Percentiles rank a stretch among this genome's conserved stretches.
Evolutionary conservation across 1,140 invertebrate genomes (phyloP).

Genomic region (Penaeus indicus): DNA sequence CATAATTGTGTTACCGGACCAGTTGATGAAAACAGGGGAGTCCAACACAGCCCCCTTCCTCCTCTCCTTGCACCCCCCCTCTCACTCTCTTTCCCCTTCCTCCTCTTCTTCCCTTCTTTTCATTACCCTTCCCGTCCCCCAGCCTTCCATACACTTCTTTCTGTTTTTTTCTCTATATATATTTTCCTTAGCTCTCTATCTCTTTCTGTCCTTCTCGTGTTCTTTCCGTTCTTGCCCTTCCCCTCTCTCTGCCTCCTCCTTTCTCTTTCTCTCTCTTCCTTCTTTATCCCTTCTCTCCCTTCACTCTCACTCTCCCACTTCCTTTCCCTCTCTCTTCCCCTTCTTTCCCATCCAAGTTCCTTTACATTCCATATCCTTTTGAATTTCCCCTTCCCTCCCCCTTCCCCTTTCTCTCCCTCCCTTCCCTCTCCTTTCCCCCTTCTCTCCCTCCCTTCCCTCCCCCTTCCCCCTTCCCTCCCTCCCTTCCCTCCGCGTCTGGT

Average conservation of each 20-base stretch:
- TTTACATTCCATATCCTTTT: too few relatives aligned
- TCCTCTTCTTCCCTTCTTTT: neutral
- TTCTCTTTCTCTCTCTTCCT: neutral
- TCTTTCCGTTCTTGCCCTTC: neutral
- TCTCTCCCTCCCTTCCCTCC: neutral
- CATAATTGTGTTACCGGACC: too few relatives aligned
- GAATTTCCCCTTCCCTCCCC: neutral
- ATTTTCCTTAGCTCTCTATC: too few relatives aligned
- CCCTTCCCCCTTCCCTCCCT: neutral
- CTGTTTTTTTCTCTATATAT: neutral
- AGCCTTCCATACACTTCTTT: neutral
- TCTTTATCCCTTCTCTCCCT: neutral
- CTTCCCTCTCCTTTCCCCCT: neutral
- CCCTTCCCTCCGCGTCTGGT: neutral
- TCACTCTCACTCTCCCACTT: neutral
- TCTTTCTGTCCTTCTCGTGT: neutral
- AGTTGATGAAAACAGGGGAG: too few relatives aligned
- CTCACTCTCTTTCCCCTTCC: neutral
- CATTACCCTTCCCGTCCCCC: neutral
- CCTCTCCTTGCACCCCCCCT: neutral
- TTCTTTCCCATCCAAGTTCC: too few relatives aligned
- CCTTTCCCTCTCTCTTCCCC: neutral
- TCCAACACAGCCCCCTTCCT: too few relatives aligned
- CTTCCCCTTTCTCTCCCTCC: neutral
- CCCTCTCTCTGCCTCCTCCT: neutral